Evolutionary conservation across 2,797 vertebrate species (phyloP).

Genomic region (Sebastes nivosus): DNA sequence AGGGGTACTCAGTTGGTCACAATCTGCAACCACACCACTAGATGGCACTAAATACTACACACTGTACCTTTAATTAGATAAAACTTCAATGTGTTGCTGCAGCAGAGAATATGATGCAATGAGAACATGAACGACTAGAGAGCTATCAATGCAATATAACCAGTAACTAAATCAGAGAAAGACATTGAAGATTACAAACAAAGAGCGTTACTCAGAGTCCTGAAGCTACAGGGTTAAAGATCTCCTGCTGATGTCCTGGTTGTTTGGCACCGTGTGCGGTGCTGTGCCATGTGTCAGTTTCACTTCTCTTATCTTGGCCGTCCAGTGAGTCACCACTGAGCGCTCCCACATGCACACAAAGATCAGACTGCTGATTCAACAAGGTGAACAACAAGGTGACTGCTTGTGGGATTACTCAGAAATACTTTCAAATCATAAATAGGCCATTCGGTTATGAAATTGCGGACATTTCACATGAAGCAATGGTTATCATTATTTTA

Average conservation of each 20-base stretch:
- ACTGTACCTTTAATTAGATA: too few species aligned
- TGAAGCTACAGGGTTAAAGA: neutral
- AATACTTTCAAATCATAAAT: neutral
- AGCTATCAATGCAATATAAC: neutral
- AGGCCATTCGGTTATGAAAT: conserved; percentile 4
- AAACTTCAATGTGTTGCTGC: too few species aligned
- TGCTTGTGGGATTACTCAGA: conserved; percentile 8
- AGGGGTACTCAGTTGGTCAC: too few species aligned
- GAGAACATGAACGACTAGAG: neutral
- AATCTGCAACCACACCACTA: neutral
- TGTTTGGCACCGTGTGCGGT: neutral
- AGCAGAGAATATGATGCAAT: neutral
- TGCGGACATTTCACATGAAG: neutral
- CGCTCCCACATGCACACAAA: neutral
- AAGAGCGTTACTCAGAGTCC: neutral
- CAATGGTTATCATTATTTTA: neutral
- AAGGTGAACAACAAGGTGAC: neutral
- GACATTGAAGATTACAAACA: neutral
- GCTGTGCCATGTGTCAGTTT: conserved; percentile 4
- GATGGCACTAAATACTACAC: too few species aligned
- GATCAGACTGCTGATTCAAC: neutral
- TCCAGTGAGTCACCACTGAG: conserved; percentile 12
- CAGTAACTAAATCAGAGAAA: neutral
- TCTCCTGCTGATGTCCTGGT: neutral
- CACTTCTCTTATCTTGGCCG: conserved; percentile 17